Evolutionary conservation across 2,888 invertebrate species (phyloP).

Genomic region (Bellardia bayeri): DNA sequence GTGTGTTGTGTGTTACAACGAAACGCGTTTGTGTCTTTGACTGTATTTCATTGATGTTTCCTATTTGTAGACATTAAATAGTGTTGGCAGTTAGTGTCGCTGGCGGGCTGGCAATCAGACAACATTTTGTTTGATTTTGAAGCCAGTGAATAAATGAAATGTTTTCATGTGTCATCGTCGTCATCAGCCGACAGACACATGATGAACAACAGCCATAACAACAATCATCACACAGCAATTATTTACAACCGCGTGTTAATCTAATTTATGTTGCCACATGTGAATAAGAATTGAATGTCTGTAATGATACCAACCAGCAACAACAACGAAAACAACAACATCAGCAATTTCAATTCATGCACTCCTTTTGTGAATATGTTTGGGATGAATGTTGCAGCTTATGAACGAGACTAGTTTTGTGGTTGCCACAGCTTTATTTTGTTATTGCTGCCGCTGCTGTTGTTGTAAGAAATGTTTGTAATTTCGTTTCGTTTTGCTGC

Average conservation of each 20-base stretch:
- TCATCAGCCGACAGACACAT: conserved; percentile 16
- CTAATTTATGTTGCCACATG: conserved; percentile 63
- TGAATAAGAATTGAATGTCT: conserved; percentile 41
- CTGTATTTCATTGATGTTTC: conserved; percentile 34
- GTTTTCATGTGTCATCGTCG: conserved; percentile 63
- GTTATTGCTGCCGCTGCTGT: not conserved
- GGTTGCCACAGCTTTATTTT: conserved; percentile 29
- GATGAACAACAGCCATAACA: conserved; percentile 26
- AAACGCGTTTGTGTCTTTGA: conserved; percentile 17
- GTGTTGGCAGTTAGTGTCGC: conserved; percentile 20
- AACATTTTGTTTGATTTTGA: conserved; percentile 37
- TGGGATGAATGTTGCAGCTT: conserved; percentile 17
- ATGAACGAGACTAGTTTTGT: conserved; percentile 28
- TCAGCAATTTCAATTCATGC: conserved; percentile 19
- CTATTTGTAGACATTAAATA: conserved; percentile 44
- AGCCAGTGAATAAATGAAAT: conserved; percentile 50
- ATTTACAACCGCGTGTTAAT: conserved; percentile 64
- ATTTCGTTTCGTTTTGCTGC: conserved; percentile 41
- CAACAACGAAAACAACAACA: conserved; percentile 2
- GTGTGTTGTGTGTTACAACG: conserved; percentile 9
- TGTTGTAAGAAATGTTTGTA: conserved; percentile 8
- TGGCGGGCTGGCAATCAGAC: conserved; percentile 10
- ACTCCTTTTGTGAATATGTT: conserved; percentile 15
- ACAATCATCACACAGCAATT: conserved; percentile 36
- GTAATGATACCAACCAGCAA: conserved; percentile 34